Evolutionary conservation across 2,888 invertebrate genomes (phyloP), one percentile per base, ranked within the genome.

Genomic region (Unio delphinus): DNA sequence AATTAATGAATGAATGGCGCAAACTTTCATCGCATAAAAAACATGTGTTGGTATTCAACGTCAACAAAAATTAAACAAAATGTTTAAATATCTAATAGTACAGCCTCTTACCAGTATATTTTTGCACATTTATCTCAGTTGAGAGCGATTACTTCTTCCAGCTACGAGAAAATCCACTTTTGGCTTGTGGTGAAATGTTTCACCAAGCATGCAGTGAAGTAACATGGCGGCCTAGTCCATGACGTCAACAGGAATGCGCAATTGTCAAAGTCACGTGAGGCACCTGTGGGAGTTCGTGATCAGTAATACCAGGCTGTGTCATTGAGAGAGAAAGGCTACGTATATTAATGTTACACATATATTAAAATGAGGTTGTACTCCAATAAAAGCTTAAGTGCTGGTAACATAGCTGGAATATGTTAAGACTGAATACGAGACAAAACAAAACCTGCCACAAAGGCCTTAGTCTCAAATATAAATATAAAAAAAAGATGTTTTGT

Each of bases 101-200:
- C 11, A 59, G 11, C 20, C 59, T 76, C 83, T 79, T 70, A 84
- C 84, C 84, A 83, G 76, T 76, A 82, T 82, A 79, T 80, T 81
- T 78, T 80, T 84, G 81, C 81, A 80, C 84, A 84, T 84, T 83
- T 82, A 83, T 83, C 72, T 78, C 68, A 72, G 68, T 76, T 69
- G 64, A 67, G 63, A 64, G 57, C 70, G 64, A 72, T 67, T 71
- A 72, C 72, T 74, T 74, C 72, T 70, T 73, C 72, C 68, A 67
- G 69, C 77, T 73, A 73, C 77, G 77, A 77, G 72, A 61, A 64
- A 69, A 72, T 45, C 45, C 45, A 45, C 15, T 45, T 45, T 61
- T 55, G 54, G 18, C 58, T 45, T 45, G 60, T 30, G 28, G 58
- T 55, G 54, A 62, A 64, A 62, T 72, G 59, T 26, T 26, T 26